Conservation (phyloP, 2,113 vertebrate species). For the Passer domesticus region DNA sequence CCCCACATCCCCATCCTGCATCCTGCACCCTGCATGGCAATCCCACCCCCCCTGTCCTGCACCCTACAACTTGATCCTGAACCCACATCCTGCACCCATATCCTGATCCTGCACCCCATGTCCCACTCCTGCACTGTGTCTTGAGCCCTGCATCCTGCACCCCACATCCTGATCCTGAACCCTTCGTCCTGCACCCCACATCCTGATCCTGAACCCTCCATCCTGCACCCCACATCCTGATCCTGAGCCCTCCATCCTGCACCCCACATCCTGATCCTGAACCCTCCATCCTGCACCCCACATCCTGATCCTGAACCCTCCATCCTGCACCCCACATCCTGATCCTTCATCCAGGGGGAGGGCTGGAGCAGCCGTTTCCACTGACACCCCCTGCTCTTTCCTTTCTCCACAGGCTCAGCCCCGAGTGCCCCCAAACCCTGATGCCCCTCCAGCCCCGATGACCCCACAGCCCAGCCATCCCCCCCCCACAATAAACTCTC, state of each 20-base stretch:
- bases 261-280: neutral
- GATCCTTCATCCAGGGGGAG: neutral
- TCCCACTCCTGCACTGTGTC: too few relatives aligned
- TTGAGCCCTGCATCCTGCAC: neutral
- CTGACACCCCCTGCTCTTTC: neutral
- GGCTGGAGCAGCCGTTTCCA: neutral
- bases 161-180: neutral
- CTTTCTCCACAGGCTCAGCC: neutral
- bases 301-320: neutral
- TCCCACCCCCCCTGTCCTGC: neutral
- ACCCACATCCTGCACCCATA: too few relatives aligned
- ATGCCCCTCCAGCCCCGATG: neutral
- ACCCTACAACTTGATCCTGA: neutral
- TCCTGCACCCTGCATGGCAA: neutral
- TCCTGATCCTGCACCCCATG: too few relatives aligned
- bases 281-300: neutral
- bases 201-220: neutral
- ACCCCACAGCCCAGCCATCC: neutral
- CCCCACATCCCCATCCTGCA: neutral
- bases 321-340: neutral
- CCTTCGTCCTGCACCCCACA: neutral
- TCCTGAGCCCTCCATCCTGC: neutral
- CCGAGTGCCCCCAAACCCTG: rapidly evolving
- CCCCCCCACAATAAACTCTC: neutral
- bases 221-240: neutral